These are phyloP conservation scores for Pristis pectinata DNA, from an alignment of 2,797 vertebrate genomes.

Conservation along the genomic window DNA sequence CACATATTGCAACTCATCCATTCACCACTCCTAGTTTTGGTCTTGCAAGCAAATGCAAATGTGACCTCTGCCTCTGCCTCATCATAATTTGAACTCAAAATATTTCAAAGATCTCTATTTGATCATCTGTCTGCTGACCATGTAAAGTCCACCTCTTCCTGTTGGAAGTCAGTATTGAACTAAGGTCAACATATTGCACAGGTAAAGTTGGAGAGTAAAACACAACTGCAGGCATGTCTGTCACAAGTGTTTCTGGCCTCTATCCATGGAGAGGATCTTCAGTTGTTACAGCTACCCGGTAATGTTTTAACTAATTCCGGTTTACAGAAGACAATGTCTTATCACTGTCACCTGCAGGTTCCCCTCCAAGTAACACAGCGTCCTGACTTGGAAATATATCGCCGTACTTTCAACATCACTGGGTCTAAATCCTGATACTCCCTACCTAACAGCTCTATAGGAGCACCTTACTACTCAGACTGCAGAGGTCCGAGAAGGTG, in stretches of 20 bases:
- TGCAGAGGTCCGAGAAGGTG: no score
- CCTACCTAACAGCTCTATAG: no score
- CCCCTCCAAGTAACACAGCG: no score
- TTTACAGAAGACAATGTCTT: not conserved
- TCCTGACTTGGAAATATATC: not conserved
- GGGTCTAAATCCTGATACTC: no score
- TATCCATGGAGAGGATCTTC: not conserved
- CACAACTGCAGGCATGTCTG: not conserved
- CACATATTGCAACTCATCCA: no score
- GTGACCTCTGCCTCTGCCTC: not conserved
- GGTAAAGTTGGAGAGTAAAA: not conserved
- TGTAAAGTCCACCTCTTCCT: not conserved
- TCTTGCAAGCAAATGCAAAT: not conserved
- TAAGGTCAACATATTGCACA: no score
- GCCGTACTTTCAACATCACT: no score
- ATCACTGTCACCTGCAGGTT: not conserved
- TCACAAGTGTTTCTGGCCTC: not conserved
- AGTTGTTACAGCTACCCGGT: not conserved
- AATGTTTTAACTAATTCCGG: not conserved
- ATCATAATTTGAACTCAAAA: not conserved
- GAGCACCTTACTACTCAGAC: no score
- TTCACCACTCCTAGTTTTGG: not conserved
- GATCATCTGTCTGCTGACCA: not conserved
- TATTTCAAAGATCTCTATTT: not conserved
- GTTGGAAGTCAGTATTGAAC: not conserved